These are phyloP conservation scores for Lycocerus yunnanus DNA, from an alignment of 2,888 invertebrate species.

Conservation along the genomic window DNA sequence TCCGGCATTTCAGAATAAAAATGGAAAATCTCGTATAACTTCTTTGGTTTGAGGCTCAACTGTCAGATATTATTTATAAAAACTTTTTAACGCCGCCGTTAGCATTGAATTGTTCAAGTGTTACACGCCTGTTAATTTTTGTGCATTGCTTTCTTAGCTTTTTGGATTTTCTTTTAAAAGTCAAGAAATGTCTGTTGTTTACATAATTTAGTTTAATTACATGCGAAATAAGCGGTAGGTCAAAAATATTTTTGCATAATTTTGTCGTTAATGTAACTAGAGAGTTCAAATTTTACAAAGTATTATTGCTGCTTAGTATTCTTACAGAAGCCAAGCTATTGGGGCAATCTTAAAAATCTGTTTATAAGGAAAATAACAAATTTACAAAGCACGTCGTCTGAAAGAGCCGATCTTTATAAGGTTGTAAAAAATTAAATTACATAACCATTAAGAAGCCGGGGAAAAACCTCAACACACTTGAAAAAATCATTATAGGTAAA, in stretches of 20 bases:
- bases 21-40: too few species aligned
- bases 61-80: not conserved
- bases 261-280: not conserved
- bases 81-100: not conserved
- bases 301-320: slow-evolving; percentile 1
- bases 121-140: not conserved
- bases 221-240: not conserved
- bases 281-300: not conserved
- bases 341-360: not conserved
- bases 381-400: not conserved
- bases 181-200: not conserved
- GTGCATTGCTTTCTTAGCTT: not conserved
- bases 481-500: not conserved
- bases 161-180: not conserved
- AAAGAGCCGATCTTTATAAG: not conserved
- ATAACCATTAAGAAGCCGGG: not conserved
- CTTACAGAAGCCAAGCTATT: not conserved
- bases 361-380: not conserved
- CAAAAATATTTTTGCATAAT: not conserved
- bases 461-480: not conserved
- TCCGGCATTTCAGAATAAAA: not conserved
- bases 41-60: not conserved
- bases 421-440: slow-evolving; percentile 9
- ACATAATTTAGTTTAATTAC: not conserved
- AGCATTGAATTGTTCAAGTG: not conserved